Evolutionary conservation across 2,888 invertebrate species (phyloP).

Genomic region (Cryptops parisi): DNA sequence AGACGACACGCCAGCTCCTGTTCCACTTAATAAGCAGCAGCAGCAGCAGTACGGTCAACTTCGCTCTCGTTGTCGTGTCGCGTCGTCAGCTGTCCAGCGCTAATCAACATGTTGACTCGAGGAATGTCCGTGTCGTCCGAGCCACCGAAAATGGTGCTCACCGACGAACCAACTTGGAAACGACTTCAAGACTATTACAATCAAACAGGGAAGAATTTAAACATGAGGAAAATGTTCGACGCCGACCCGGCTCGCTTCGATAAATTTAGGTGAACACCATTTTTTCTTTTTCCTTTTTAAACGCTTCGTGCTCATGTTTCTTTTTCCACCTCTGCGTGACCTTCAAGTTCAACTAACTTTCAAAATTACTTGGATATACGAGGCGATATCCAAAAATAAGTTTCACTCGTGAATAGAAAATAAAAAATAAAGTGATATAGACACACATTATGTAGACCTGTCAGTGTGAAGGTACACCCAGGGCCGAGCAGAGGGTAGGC

Average conservation of each 20-base stretch:
- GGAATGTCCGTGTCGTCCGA: background rate
- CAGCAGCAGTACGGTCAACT: too few species aligned
- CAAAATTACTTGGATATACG: too few species aligned
- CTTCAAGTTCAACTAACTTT: conserved; percentile 1
- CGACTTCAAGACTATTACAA: conserved; percentile 28
- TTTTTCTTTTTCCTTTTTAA: conserved; percentile 6
- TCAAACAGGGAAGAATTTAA: conserved; percentile 29
- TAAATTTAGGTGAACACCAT: conserved; percentile 33
- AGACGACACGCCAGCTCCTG: too few species aligned
- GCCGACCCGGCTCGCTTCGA: conserved; percentile 34
- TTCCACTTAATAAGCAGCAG: too few species aligned
- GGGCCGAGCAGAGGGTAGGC: too few species aligned
- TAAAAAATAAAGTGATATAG: too few species aligned
- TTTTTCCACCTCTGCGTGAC: conserved; percentile 9
- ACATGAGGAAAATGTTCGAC: conserved; percentile 35
- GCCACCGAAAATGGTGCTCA: conserved; percentile 16
- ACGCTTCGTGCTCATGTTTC: background rate
- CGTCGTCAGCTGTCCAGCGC: too few species aligned
- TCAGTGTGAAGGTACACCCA: too few species aligned
- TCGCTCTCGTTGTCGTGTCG: too few species aligned
- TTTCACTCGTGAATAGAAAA: too few species aligned
- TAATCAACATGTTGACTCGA: background rate
- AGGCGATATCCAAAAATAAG: too few species aligned
- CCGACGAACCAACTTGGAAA: conserved; percentile 24
- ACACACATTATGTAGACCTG: too few species aligned